Evolutionary conservation across 2,797 vertebrate species (phyloP).

Genomic region (Picus viridis): DNA sequence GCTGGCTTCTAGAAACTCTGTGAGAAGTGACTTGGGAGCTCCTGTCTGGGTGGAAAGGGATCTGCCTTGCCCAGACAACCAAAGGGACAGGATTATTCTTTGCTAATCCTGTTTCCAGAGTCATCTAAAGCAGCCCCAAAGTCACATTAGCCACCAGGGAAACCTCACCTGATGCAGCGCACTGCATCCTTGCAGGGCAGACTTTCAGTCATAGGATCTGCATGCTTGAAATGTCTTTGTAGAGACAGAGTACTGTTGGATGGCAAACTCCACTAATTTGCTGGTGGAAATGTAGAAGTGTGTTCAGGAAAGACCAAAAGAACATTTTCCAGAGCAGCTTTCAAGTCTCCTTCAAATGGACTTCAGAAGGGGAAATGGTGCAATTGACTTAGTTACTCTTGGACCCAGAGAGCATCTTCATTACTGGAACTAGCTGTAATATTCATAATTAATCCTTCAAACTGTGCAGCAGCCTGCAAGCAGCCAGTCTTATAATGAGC

Average conservation of each 20-base stretch:
- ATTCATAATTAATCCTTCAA: not conserved
- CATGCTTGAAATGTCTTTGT: not conserved
- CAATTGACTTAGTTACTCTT: not conserved
- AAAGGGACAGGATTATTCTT: not conserved
- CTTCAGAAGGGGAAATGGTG: conserved; percentile 11
- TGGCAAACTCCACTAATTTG: not conserved
- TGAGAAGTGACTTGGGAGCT: not conserved
- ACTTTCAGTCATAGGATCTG: not conserved
- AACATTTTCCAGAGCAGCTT: not conserved
- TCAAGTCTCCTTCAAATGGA: conserved; percentile 45
- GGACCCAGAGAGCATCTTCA: not conserved
- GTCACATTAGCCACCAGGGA: not conserved
- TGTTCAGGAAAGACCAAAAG: not conserved
- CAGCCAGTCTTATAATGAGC: not conserved
- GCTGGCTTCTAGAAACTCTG: not conserved
- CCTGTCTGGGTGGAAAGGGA: not conserved
- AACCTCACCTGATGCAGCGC: not conserved
- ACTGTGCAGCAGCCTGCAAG: not conserved
- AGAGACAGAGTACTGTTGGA: not conserved
- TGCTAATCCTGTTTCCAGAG: not conserved
- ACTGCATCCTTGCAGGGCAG: not conserved
- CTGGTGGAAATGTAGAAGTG: not conserved
- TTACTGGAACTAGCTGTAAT: not conserved
- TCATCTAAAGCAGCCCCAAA: not conserved
- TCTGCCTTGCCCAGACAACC: not conserved